A percentile compares a stretch with the other conserved stretches of the same genome.
phyloP scores from a whole-genome alignment of 2,797 vertebrate species.

The Acanthurus tractus region DNA sequence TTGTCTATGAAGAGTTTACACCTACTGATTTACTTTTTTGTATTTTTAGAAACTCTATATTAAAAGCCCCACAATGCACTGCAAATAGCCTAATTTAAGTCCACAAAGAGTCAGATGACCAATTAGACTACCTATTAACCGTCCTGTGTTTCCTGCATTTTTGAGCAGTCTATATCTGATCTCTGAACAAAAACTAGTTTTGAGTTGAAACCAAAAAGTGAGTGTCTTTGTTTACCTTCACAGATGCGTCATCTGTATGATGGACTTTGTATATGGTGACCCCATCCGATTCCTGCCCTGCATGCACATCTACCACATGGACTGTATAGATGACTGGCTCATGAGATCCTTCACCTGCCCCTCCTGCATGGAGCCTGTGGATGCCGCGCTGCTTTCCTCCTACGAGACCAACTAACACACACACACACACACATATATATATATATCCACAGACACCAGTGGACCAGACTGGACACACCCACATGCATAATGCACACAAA shows the following conservation, averaged over 20 bases:
- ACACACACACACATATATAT: constrained; percentile 63
- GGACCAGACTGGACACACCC: constrained; percentile 28
- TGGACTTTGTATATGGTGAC: constrained; percentile 98
- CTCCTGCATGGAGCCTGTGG: constrained; percentile 98
- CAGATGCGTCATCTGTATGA: constrained; percentile 98
- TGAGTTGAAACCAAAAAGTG: neutral
- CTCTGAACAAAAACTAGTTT: too few species aligned
- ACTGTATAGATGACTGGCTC: constrained; percentile 99
- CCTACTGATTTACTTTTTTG: neutral
- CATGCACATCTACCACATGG: constrained; percentile 99
- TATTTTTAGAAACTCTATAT: neutral
- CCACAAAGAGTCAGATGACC: neutral
- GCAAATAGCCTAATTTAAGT: neutral
- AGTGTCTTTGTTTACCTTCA: constrained; percentile 28
- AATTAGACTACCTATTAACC: neutral
- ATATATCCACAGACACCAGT: constrained; percentile 21
- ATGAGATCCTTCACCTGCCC: constrained; percentile 98
- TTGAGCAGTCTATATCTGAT: neutral
- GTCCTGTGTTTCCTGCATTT: neutral
- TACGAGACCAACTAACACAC: constrained; percentile 94
- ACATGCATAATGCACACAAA: constrained; percentile 33
- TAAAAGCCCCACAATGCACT: neutral
- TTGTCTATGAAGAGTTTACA: neutral
- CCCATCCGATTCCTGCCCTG: constrained; percentile 97
- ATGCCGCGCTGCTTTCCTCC: constrained; percentile 95